Percentiles rank a stretch among this genome's conserved stretches.
Evolutionary conservation across 1,140 invertebrate genomes (phyloP).

Genomic region (Zaprionus vittiger): DNA sequence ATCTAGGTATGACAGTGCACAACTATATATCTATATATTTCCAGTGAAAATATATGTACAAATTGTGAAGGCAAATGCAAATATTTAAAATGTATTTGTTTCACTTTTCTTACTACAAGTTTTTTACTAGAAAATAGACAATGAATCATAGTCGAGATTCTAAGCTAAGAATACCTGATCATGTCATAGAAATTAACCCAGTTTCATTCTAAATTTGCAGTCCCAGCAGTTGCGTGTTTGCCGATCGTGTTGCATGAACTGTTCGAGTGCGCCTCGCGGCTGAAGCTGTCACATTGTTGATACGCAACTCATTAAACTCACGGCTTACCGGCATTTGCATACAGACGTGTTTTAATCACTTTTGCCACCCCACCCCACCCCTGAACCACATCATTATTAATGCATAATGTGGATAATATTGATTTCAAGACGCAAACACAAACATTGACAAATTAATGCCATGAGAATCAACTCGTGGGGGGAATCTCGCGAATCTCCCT

Average conservation of each 20-base stretch:
- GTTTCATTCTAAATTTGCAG: background rate
- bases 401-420: constrained; percentile 70
- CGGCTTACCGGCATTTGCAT: constrained; percentile 48
- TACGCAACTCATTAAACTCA: constrained; percentile 56
- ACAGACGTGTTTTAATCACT: constrained; percentile 50
- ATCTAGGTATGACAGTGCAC: background rate
- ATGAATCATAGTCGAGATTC: background rate
- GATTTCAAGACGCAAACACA: constrained; percentile 64
- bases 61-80: background rate
- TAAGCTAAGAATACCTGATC: background rate
- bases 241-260: background rate
- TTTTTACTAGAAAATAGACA: background rate
- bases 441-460: constrained; percentile 80
- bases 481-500: constrained; percentile 26
- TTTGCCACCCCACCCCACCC: background rate
- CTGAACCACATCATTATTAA: constrained; percentile 63
- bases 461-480: constrained; percentile 39
- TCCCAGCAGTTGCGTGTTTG: background rate
- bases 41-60: background rate
- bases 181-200: background rate
- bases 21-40: background rate
- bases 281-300: constrained; percentile 39
- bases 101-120: background rate
- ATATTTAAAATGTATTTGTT: background rate
- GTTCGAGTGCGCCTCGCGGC: constrained; percentile 26